phyloP scores from a whole-genome alignment of 2,888 invertebrate genomes.

The Caenorhabditis sp. region DNA sequence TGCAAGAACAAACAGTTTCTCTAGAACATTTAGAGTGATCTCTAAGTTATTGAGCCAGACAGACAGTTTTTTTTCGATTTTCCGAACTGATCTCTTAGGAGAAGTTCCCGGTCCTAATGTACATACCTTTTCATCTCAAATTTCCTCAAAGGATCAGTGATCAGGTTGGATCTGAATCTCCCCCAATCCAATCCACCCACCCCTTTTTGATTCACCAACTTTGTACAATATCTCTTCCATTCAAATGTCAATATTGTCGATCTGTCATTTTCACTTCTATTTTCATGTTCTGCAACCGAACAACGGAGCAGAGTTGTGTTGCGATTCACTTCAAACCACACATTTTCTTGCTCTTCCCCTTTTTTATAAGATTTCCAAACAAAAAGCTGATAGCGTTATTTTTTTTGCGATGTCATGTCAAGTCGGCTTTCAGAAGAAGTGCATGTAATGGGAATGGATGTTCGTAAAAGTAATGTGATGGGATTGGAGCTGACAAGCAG shows the following conservation, averaged over 20 bases:
- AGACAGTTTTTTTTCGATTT: slow-evolving; percentile 23
- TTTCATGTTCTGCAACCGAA: too few species aligned
- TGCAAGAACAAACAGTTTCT: too few species aligned
- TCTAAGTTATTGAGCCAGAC: too few species aligned
- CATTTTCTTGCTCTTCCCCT: too few species aligned
- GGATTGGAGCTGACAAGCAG: slow-evolving; percentile 31
- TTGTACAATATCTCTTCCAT: background rate
- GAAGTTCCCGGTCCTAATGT: background rate
- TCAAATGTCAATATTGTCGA: background rate
- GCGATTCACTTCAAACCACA: too few species aligned
- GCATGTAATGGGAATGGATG: slow-evolving; percentile 24
- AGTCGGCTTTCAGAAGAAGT: too few species aligned
- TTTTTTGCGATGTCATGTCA: too few species aligned
- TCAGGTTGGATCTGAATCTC: slow-evolving; percentile 25
- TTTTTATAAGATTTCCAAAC: too few species aligned
- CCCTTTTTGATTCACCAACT: slow-evolving; percentile 10
- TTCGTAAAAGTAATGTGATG: slow-evolving; percentile 18
- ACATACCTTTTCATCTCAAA: slow-evolving; percentile 24
- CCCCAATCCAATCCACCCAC: too few species aligned
- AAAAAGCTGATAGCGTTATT: too few species aligned
- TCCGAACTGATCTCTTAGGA: slow-evolving; percentile 9
- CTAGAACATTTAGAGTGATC: too few species aligned
- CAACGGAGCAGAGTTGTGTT: too few species aligned
- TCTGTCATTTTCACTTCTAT: background rate
- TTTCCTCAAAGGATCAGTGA: slow-evolving; percentile 27